Evolutionary conservation across 2,113 vertebrate species (phyloP), one percentile per base, ranked within the genome.

Genomic region (Malurus melanocephalus): DNA sequence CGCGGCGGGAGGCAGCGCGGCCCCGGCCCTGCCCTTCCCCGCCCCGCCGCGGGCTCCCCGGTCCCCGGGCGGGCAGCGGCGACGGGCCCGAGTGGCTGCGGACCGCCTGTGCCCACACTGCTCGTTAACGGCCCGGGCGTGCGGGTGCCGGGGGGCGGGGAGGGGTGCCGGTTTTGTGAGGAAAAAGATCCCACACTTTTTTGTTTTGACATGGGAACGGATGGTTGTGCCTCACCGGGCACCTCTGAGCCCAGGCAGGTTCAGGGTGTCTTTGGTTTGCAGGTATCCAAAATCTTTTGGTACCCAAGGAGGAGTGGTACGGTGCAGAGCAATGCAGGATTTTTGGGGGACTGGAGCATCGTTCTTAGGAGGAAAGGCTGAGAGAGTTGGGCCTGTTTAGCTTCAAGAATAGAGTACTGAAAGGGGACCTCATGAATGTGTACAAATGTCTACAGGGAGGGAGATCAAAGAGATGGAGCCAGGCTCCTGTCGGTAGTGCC

Each of bases 231-330:
- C 28, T 53, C 28, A 6, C 20, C 17, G 61, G n/a, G n/a, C 40
- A 15, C n/a, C 46, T 28, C 76, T 45, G n/a, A 57, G 52, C n/a
- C 28, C 28, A 18, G 98, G 4, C 97, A 97, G 89, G 97, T 51
- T 73, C 11, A 28, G 30, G 10, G 33, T n/a, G 4, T 3, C 21
- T 46, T 12, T 98, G 93, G 98, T 98, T 48, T 98, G 98, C 95
- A 98, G 98, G 90, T 98, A 98, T 80, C 98, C 98, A 67, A 98
- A 99, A 83, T 98, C 98, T 96, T 98, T 96, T 96, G 97, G 98
- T 95, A 98, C 98, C 90, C 98, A 97, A 22, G 75, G 98, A 98
- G 0, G 46, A 60, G 38, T 19, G 0, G 18, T 38, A 56, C 27
- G 16, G 32, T 2, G 3, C 32, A 51, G 38, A 51, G 35, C 27